Percentiles rank a stretch among this genome's conserved stretches.
Evolutionary conservation across 2,797 vertebrate genomes (phyloP).

Genomic region (Microctenopoma stevenorrisi): DNA sequence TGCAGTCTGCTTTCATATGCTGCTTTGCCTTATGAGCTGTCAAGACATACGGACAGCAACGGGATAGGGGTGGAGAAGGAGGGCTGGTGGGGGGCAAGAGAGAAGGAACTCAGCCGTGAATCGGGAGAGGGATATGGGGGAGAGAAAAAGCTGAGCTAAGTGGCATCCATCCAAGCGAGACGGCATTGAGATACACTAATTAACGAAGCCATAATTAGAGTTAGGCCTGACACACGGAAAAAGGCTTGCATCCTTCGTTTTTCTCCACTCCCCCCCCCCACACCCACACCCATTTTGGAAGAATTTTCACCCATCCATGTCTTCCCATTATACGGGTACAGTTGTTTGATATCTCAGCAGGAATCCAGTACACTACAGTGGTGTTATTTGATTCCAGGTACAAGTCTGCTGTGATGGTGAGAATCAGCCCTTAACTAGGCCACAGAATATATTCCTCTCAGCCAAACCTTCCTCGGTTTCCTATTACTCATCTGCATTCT

Average conservation of each 20-base stretch:
- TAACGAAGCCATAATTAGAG: conserved; percentile 82
- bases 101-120: conserved; percentile 41
- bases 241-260: conserved; percentile 47
- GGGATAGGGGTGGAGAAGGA: conserved; percentile 21
- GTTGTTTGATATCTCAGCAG: conserved; percentile 51
- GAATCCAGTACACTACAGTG: conserved; percentile 22
- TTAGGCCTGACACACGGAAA: conserved; percentile 73
- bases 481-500: conserved; percentile 50
- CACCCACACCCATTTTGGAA: conserved; percentile 36
- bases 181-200: conserved; percentile 77
- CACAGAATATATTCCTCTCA: conserved; percentile 50
- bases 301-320: conserved; percentile 46
- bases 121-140: conserved; percentile 34
- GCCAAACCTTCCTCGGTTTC: conserved; percentile 17
- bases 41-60: conserved; percentile 61
- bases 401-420: conserved; percentile 23
- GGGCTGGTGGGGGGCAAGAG: not conserved
- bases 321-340: conserved; percentile 19
- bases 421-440: conserved; percentile 53
- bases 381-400: conserved; percentile 54
- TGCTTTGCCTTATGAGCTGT: conserved; percentile 77
- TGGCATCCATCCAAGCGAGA: conserved; percentile 72
- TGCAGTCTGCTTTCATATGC: conserved; percentile 73
- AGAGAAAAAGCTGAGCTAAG: conserved; percentile 68
- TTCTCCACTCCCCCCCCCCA: conserved; percentile 1